phyloP scores from a whole-genome alignment of 1,140 invertebrate species.

The Oreohelix idahoensis region DNA sequence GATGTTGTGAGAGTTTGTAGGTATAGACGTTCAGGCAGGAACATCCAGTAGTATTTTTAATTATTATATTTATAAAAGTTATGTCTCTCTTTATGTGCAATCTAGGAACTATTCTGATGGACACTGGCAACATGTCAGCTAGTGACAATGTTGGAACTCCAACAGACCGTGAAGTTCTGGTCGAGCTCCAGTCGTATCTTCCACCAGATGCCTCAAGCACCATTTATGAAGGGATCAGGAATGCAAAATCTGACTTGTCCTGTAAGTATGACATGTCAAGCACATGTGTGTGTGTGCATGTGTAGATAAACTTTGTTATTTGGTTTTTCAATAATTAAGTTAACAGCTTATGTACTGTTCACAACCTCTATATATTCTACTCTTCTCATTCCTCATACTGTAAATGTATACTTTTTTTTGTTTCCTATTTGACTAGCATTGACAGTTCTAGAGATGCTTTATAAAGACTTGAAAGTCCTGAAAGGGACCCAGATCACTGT shows the following conservation, averaged over 20 bases:
- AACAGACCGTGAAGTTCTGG: constrained; percentile 6
- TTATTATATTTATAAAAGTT: too few species aligned
- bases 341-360: too few species aligned
- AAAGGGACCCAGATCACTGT: not conserved
- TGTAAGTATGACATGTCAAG: constrained; percentile 20
- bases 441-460: constrained; percentile 14
- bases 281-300: not conserved
- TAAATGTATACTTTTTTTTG: not conserved
- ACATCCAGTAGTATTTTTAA: too few species aligned
- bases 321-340: not conserved
- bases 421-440: not conserved
- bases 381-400: too few species aligned
- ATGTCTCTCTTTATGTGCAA: not conserved
- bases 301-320: not conserved
- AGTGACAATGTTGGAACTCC: not conserved
- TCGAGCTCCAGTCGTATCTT: constrained; percentile 1
- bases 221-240: constrained; percentile 17
- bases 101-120: constrained; percentile 13
- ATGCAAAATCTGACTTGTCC: constrained; percentile 13
- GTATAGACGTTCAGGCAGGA: too few species aligned
- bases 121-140: constrained; percentile 29
- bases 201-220: not conserved
- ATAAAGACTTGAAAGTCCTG: constrained; percentile 27
- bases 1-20: too few species aligned
- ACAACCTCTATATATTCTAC: too few species aligned